Evolutionary conservation across 2,113 vertebrate species (phyloP), one percentile per base, ranked within the genome.

Genomic region (Pollimyrus isidori): DNA sequence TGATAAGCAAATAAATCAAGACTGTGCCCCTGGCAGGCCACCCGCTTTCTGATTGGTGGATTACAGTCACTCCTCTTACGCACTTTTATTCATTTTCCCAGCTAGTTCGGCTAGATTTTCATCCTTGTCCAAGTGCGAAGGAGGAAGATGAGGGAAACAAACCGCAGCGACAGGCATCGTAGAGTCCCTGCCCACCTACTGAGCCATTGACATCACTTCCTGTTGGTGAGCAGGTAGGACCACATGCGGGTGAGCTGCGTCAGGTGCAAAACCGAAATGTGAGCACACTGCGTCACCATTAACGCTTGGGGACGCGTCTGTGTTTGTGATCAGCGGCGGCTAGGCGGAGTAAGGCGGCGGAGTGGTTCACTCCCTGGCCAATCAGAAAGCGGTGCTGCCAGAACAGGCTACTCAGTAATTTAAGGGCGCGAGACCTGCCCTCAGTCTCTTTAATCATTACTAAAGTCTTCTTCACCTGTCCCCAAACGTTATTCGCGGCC

Each of bases 1-100:
- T 89, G 90, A 91, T 88, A 88, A 85, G 48, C 49, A 89, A 82
- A 90, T 86, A 89, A 90, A 91, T 92, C 89, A 92, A 90, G 39
- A 88, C 58, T 17, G 26, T 30, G 11, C 3, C 69, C 69, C 73
- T 17, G 0, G 65, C 58, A 39, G 48, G 76, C n/a, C n/a, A 19
- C 13, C 39, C 52, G 46, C 46, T 52, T 53, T 83, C 87, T 80
- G 35, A 39, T 83, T 73, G 7, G 45, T 39, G 21, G 0, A 30
- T n/a, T 82, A 82, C 35, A n/a, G 88, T 48, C 50, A 52, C 11
- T 76, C 15, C 35, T 80, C 30, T 80, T 80, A 73, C 3, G 2
- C 35, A 80, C 73, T 80, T 80, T 80, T 42, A 80, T 5, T 39
- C 10, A 39, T 42, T 19, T 80, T 80, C 35, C 35, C 15, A 80